Evolutionary conservation across 2,113 vertebrate genomes (phyloP).

Genomic region (Accipiter virgatus): DNA sequence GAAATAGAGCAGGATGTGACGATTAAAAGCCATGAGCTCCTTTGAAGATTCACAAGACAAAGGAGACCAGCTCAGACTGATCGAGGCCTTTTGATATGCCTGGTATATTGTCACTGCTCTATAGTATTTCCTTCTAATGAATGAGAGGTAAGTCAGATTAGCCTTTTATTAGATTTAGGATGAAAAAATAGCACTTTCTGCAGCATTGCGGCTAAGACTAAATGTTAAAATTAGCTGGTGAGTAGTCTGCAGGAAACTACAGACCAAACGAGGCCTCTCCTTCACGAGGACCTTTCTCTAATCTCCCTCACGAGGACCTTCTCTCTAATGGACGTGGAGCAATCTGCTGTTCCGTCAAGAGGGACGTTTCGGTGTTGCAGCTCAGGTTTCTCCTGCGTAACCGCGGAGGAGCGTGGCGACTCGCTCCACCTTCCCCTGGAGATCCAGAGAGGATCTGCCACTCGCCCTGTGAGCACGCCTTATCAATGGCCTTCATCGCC

Average conservation of each 20-base stretch:
- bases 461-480: accelerated
- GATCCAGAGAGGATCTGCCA: background rate
- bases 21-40: background rate
- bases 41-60: background rate
- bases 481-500: background rate
- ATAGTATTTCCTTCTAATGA: background rate
- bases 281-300: background rate
- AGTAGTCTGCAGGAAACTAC: background rate
- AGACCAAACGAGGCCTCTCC: background rate
- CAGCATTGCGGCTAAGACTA: background rate
- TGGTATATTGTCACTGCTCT: background rate
- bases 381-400: background rate
- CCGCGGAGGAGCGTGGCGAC: accelerated
- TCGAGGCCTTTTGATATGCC: background rate
- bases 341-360: background rate
- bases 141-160: background rate
- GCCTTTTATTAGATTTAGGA: background rate
- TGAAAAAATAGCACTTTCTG: background rate
- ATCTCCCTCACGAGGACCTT: background rate
- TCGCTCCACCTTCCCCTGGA: background rate
- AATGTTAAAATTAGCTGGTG: background rate
- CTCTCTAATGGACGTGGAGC: accelerated
- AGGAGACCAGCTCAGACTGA: background rate
- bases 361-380: background rate
- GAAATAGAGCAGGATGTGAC: background rate